Evolutionary conservation across 2,797 vertebrate genomes (phyloP), one percentile per base, ranked within the genome.

Genomic region (Clarias fuscus): DNA sequence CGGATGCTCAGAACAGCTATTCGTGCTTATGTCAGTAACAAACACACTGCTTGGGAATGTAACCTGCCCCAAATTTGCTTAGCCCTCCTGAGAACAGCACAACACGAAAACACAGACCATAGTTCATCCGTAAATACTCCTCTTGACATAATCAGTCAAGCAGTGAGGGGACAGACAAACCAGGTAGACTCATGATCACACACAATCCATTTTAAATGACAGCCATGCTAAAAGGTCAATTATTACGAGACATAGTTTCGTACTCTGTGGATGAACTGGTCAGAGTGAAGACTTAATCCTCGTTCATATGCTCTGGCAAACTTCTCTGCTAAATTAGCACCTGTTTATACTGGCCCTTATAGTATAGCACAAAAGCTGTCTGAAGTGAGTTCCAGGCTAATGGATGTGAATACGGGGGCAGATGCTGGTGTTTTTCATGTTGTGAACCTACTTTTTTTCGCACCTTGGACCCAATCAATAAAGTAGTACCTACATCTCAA

Each of bases 61-160:
- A 84, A 61, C 17, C 79, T 87, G 4, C 56, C 73, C n/a, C 86
- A 87, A 15, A 86, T 86, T 15, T 86, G 73, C 7, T 84, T 87
- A 80, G 82, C 65, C n/a, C n/a, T n/a, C 1, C 58, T 87, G 17
- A 17, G 75, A 2, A 87, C 37, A 3, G 82, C 14, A 1, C 81
- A 72, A 4, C 64, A 87, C 17, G 81, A 87, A 15, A 81, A 22
- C 22, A 48, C 79, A 7, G 79, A 61, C 0, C 22, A 43, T 0
- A 48, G 33, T 3, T 61, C 70, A 13, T 62, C 85, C 10, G 83
- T 75, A 40, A 58, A 84, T 37, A 87, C 86, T 17, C 59, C 86
- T 11, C 22, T 87, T 17, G 67, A 84, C 61, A 37, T 87, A 5
- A 73, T 87, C 40, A 87, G 75, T 11, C 62, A 84, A 3, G 73